These are phyloP conservation scores for Ectemnius cavifrons DNA, from an alignment of 2,888 invertebrate species.

Conservation along the genomic window DNA sequence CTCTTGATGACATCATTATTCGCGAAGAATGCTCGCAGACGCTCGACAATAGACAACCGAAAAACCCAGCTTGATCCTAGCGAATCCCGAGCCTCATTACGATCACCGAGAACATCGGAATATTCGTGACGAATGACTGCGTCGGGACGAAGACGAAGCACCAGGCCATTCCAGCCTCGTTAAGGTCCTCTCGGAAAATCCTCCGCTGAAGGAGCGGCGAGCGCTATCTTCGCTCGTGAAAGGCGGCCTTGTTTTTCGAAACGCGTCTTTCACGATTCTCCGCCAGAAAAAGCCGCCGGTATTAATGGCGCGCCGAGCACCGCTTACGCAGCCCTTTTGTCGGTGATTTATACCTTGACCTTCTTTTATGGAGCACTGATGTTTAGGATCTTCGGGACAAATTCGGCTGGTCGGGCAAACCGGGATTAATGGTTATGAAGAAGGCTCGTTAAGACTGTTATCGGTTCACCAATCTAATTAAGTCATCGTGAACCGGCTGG, in stretches of 20 bases:
- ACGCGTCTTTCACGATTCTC: too few species aligned
- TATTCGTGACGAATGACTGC: constrained; percentile 37
- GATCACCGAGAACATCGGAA: constrained; percentile 36
- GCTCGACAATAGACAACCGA: background rate
- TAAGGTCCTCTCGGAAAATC: constrained; percentile 27
- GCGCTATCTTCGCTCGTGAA: too few species aligned
- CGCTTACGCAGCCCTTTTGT: too few species aligned
- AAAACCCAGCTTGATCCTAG: constrained; percentile 14
- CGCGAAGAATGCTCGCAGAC: background rate
- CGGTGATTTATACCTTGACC: too few species aligned
- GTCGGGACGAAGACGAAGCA: constrained; percentile 43
- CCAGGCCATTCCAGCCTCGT: constrained; percentile 45
- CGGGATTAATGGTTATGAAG: background rate
- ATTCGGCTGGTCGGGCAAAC: too few species aligned
- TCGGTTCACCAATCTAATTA: too few species aligned
- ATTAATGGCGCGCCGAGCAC: too few species aligned
- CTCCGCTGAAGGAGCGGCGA: background rate
- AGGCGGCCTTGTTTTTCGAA: too few species aligned
- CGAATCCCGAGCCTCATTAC: constrained; percentile 35
- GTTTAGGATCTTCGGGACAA: too few species aligned
- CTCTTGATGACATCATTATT: constrained; percentile 22
- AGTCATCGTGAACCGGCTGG: too few species aligned
- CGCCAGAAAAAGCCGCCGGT: too few species aligned
- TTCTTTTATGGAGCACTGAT: too few species aligned
- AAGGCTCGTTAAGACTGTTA: constrained; percentile 37